Evolutionary conservation across 2,888 invertebrate species (phyloP), one percentile per base, ranked within the genome.

Genomic region (Leptopterna dolabrata): DNA sequence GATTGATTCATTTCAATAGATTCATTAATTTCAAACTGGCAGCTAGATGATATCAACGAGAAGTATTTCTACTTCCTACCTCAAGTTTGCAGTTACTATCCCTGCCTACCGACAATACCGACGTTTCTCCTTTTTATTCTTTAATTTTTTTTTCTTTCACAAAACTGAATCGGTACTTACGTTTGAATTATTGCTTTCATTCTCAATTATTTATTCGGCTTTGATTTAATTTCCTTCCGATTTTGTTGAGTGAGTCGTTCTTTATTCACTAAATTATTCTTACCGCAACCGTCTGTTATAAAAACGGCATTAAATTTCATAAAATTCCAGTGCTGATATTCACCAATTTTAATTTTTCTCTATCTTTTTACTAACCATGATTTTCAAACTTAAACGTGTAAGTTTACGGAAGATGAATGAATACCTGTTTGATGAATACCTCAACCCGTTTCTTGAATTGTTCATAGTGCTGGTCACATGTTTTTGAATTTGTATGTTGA

Each of bases 401-500:
- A n/a, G n/a, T n/a, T n/a, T n/a, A n/a, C n/a, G 16, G 1, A 24
- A 63, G 63, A 63, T 36, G 36, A 36, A 36, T 47, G 1, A 47
- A 13, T 47, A 14, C 4, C 13, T 47, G 6, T 47, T 13, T 47
- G 3, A 55, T 51, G n/a, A n/a, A n/a, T n/a, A n/a, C 51, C 16
- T 51, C 51, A 16, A 51, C n/a, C 55, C 55, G 19, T 1, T 55
- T 55, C 19, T 55, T n/a, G 55, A 55, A 55, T 55, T 63, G 24
- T 24, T 63, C 63, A 27, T 63, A 1, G 36, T 41, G 36, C 19
- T 73, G 73, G 30, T 36, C 73, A 30, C 14, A 16, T 73, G 36
- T 73, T 76, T 51, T 14, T 87, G 73, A 76, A 51, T 71, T 73
- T 87, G 82, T 87, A 43, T 71, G 45, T 63, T 87, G 36, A 84